Evolutionary conservation across 2,888 invertebrate genomes (phyloP).

Genomic region (Belgica antarctica): DNA sequence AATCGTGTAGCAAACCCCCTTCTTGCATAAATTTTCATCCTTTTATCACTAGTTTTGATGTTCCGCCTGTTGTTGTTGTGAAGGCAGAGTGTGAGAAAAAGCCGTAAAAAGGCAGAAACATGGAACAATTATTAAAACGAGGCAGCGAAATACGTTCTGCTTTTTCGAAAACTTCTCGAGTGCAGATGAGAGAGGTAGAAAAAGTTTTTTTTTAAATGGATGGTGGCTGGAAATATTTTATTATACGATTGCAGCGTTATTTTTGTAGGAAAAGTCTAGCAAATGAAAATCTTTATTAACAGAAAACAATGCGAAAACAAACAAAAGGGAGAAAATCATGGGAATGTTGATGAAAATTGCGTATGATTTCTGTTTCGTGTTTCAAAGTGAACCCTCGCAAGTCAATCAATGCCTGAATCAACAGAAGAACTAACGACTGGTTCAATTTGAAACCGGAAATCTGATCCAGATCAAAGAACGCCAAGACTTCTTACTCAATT

Average conservation of each 20-base stretch:
- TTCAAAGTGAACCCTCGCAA: not conserved
- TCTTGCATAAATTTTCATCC: conserved; percentile 33
- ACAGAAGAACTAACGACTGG: not conserved
- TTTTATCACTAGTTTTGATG: conserved; percentile 20
- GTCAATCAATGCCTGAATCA: conserved; percentile 34
- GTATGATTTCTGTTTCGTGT: not conserved
- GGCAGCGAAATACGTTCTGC: conserved; percentile 13
- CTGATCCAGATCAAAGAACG: conserved; percentile 39
- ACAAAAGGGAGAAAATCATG: not conserved
- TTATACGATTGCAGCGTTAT: too few relatives aligned
- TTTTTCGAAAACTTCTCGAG: not conserved
- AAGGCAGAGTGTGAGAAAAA: not conserved
- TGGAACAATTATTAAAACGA: conserved; percentile 42
- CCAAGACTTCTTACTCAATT: conserved; percentile 28
- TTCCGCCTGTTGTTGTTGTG: not conserved
- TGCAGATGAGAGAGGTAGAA: conserved; percentile 27
- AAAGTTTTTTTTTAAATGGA: not conserved
- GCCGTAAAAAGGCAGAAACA: conserved; percentile 41
- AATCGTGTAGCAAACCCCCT: conserved; percentile 20
- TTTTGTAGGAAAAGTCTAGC: too few relatives aligned
- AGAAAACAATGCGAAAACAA: too few relatives aligned
- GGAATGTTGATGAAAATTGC: not conserved
- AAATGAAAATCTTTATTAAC: too few relatives aligned
- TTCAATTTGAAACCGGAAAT: conserved; percentile 25
- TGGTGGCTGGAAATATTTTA: too few relatives aligned